Conservation (phyloP, 1,140 invertebrate species). For the Cyrtorhinus lividipennis region DNA sequence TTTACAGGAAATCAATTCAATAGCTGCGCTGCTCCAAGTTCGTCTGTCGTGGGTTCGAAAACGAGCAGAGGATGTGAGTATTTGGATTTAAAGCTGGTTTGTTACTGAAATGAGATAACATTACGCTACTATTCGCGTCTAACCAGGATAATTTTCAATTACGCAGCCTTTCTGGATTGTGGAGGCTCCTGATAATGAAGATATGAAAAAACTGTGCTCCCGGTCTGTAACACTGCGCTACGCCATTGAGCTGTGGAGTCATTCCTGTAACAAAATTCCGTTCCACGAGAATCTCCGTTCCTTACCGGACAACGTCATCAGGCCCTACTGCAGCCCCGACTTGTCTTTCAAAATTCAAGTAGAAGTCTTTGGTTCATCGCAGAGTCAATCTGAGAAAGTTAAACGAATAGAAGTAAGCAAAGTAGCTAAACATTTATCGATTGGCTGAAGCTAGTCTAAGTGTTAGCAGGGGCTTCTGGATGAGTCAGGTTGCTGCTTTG, state of each 20-base stretch:
- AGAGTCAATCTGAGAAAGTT: constrained; percentile 60
- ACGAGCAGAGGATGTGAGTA: constrained; percentile 36
- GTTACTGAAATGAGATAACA: constrained; percentile 7
- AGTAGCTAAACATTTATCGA: constrained; percentile 18
- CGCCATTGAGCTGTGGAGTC: constrained; percentile 63
- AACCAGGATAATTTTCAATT: neutral
- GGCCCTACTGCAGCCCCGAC: constrained; percentile 35
- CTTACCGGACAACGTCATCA: constrained; percentile 36
- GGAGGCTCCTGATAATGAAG: constrained; percentile 46
- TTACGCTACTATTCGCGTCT: neutral
- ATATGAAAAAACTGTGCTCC: constrained; percentile 47
- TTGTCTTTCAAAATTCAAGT: constrained; percentile 68
- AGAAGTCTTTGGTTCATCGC: constrained; percentile 76
- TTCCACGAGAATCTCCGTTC: constrained; percentile 48
- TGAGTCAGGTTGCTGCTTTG: too few species aligned
- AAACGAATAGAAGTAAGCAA: constrained; percentile 63
- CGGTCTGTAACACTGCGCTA: constrained; percentile 60
- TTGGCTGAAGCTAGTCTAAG: too few species aligned
- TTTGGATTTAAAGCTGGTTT: constrained; percentile 10
- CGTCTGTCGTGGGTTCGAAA: constrained; percentile 40
- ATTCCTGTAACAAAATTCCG: constrained; percentile 37
- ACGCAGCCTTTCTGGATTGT: constrained; percentile 64
- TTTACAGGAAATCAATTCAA: constrained; percentile 56
- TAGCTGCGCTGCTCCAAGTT: constrained; percentile 47
- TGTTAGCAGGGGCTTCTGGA: too few species aligned